A percentile compares a stretch with the other conserved stretches of the same genome.
These are phyloP conservation scores for Lagenorhynchus albirostris DNA, from an alignment of 2,113 vertebrate species.

Conservation along the genomic window DNA sequence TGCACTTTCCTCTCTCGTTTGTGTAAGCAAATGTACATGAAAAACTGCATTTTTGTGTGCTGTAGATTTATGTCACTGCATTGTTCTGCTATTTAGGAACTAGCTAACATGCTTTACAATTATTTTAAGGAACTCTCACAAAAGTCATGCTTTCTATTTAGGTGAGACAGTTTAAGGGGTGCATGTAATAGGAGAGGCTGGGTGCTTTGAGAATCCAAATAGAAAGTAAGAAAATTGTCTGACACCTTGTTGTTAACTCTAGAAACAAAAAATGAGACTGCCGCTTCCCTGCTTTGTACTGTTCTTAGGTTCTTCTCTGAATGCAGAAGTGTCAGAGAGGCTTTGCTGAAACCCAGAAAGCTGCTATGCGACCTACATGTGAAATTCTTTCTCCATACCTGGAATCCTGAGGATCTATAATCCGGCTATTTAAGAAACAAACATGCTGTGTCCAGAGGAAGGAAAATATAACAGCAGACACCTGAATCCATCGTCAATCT, in stretches of 20 bases:
- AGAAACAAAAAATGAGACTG: conserved; percentile 6
- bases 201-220: neutral
- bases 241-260: neutral
- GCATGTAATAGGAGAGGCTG: neutral
- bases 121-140: conserved; percentile 14
- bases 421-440: neutral
- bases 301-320: neutral
- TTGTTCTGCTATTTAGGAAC: neutral
- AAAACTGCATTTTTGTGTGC: neutral
- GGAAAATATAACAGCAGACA: neutral
- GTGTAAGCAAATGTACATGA: neutral
- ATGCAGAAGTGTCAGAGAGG: neutral
- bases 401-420: neutral
- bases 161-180: neutral
- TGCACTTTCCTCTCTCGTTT: neutral
- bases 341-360: neutral
- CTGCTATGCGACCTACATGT: neutral
- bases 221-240: conserved; percentile 31
- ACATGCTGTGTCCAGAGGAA: neutral
- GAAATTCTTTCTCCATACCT: neutral
- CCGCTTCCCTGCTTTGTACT: neutral
- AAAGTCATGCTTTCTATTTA: conserved; percentile 18
- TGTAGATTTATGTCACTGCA: neutral
- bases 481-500: neutral
- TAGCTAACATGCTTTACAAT: neutral